Evolutionary conservation across 2,113 vertebrate genomes (phyloP).

Genomic region (Siniperca knerii): DNA sequence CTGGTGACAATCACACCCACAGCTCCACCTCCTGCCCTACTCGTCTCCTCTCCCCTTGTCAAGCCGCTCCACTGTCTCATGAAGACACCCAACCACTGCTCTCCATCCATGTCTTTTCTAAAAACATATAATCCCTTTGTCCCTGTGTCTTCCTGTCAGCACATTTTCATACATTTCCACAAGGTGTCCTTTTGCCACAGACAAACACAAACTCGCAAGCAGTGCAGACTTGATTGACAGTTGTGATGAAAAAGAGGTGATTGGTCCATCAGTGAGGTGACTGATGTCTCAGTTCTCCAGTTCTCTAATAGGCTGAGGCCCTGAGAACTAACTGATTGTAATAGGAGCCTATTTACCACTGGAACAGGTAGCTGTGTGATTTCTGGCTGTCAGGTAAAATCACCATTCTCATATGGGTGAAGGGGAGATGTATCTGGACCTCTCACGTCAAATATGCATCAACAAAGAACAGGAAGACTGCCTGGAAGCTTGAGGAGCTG

Average conservation of each 20-base stretch:
- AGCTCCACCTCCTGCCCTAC: conserved; percentile 37
- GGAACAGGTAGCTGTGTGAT: conserved; percentile 42
- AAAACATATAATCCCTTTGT: conserved; percentile 38
- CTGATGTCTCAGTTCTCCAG: conserved; percentile 35
- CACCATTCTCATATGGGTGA: conserved; percentile 33
- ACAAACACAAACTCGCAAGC: background rate
- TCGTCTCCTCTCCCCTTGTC: background rate
- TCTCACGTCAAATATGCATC: conserved; percentile 42
- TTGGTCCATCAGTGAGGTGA: conserved; percentile 51
- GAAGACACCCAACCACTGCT: background rate
- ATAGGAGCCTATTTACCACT: conserved; percentile 53
- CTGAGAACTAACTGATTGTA: conserved; percentile 50
- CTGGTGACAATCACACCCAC: conserved; percentile 62
- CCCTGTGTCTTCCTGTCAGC: conserved; percentile 41
- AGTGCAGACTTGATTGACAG: conserved; percentile 51
- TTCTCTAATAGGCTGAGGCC: conserved; percentile 30
- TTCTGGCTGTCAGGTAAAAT: conserved; percentile 55
- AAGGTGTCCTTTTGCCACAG: conserved; percentile 27
- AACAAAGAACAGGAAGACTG: conserved; percentile 40
- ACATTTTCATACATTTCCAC: conserved; percentile 50
- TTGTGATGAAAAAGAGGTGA: conserved; percentile 60
- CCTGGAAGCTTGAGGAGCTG: conserved; percentile 28
- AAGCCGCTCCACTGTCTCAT: conserved; percentile 3
- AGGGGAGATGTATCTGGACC: conserved; percentile 44
- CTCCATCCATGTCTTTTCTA: conserved; percentile 11